Percentiles rank a stretch among this genome's conserved stretches.
Evolutionary conservation across 2,888 invertebrate species (phyloP).

Genomic region (Resseliella maxima): DNA sequence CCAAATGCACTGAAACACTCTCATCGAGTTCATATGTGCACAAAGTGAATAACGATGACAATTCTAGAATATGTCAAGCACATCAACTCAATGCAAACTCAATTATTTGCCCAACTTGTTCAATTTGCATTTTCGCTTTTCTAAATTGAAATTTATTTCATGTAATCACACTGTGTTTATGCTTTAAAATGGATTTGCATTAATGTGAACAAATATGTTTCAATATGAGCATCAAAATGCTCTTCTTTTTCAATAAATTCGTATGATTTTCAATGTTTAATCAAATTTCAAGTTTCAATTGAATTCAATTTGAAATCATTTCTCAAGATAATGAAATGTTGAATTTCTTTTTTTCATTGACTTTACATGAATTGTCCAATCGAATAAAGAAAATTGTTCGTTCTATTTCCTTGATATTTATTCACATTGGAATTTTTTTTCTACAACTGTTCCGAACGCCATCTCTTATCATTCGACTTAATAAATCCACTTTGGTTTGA

Average conservation of each 20-base stretch:
- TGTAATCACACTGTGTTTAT: background rate
- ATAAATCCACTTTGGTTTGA: background rate
- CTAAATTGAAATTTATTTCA: background rate
- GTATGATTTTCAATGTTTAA: too few species aligned
- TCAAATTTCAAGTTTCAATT: too few species aligned
- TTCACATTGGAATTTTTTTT: background rate
- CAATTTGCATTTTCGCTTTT: conserved; percentile 18
- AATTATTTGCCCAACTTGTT: conserved; percentile 15
- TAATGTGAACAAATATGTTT: too few species aligned
- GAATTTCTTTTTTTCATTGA: background rate
- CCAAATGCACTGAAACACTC: background rate
- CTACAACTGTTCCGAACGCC: background rate
- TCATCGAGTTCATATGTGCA: background rate
- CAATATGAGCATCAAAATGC: too few species aligned
- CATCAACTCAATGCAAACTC: background rate
- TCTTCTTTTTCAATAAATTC: too few species aligned
- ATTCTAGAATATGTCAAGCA: background rate
- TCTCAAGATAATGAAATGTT: too few species aligned
- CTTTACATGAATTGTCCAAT: too few species aligned
- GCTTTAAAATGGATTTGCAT: background rate
- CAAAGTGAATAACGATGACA: background rate
- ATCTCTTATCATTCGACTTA: background rate
- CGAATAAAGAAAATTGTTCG: too few species aligned
- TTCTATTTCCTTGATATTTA: background rate
- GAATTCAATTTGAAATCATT: too few species aligned